A percentile compares a stretch with the other conserved stretches of the same genome.
phyloP scores from a whole-genome alignment of 2,113 vertebrate species.

The Gasterosteus nipponicus region DNA sequence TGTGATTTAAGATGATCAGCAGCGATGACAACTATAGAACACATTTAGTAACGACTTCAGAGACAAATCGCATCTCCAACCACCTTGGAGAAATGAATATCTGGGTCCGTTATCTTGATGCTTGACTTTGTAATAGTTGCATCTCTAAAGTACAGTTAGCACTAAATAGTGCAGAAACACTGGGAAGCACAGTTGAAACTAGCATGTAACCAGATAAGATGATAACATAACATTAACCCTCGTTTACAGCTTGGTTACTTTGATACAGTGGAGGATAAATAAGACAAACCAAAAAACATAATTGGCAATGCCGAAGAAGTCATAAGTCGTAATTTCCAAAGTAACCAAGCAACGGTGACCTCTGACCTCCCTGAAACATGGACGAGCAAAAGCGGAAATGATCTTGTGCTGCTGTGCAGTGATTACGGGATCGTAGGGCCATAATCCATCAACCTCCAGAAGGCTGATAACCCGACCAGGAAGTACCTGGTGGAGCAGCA shows the following conservation, averaged over 20 bases:
- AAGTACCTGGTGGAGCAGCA: slow-evolving; percentile 36
- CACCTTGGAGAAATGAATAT: neutral
- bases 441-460: neutral
- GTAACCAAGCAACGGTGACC: neutral
- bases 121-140: neutral
- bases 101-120: neutral
- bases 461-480: slow-evolving; percentile 29
- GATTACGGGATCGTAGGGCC: neutral
- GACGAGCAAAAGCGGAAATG: neutral
- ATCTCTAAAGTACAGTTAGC: neutral
- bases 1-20: neutral
- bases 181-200: neutral
- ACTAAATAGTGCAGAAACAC: neutral
- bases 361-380: slow-evolving; percentile 1
- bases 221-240: neutral
- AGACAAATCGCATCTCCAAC: neutral
- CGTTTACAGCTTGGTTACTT: neutral
- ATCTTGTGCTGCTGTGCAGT: neutral
- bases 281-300: neutral
- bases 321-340: neutral
- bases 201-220: neutral
- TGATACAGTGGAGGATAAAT: neutral
- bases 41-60: neutral
- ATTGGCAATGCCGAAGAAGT: neutral
- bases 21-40: neutral